phyloP scores from a whole-genome alignment of 2,797 vertebrate species.

The Sebastiscus tertius region DNA sequence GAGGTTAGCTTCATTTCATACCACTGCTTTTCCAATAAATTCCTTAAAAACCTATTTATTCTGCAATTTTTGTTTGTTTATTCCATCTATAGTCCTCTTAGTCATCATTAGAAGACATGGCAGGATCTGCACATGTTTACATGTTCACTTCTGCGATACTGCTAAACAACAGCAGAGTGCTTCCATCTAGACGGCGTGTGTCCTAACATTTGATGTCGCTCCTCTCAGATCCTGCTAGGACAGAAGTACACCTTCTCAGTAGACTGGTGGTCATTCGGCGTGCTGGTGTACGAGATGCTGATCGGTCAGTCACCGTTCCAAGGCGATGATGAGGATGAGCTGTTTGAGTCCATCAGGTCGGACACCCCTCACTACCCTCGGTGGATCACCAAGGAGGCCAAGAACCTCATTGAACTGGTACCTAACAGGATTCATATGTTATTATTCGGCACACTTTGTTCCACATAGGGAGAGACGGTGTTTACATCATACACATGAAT shows the following conservation, averaged over 20 bases:
- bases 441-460: background rate
- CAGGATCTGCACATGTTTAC: background rate
- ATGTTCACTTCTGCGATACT: background rate
- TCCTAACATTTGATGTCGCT: constrained; percentile 9
- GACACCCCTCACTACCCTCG: constrained; percentile 93
- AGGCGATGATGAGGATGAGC: constrained; percentile 94
- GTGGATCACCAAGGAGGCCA: constrained; percentile 95
- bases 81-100: background rate
- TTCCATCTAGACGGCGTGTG: background rate
- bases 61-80: background rate
- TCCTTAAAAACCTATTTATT: background rate
- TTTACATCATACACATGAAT: background rate
- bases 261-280: constrained; percentile 99
- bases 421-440: background rate
- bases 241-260: constrained; percentile 95
- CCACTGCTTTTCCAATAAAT: background rate
- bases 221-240: constrained; percentile 90
- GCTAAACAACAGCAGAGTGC: background rate
- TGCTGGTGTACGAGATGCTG: constrained; percentile 97
- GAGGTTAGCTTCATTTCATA: constrained; percentile 82
- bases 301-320: constrained; percentile 99
- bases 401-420: constrained; percentile 93
- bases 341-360: constrained; percentile 95
- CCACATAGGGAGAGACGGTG: background rate
- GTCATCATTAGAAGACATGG: background rate